phyloP scores from a whole-genome alignment of 2,113 vertebrate species.

The Beaufortia kweichowensis region DNA sequence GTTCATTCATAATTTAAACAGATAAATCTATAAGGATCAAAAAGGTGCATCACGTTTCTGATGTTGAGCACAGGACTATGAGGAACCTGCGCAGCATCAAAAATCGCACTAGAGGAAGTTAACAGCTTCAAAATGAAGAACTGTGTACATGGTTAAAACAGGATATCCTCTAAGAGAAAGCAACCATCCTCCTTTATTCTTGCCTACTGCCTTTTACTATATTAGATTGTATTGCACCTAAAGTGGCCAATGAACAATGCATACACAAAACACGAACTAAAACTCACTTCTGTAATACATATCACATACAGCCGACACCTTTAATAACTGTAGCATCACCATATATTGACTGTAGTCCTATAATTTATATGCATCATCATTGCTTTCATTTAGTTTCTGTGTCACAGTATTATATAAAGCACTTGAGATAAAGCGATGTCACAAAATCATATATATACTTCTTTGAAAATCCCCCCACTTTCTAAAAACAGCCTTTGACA shows the following conservation, averaged over 20 bases:
- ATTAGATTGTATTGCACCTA: not conserved
- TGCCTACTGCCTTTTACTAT: not conserved
- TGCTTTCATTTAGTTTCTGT: not conserved
- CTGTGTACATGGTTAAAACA: slow-evolving; percentile 39
- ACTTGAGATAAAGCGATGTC: slow-evolving; percentile 1
- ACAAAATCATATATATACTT: not conserved
- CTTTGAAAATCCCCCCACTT: not conserved
- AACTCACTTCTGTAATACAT: not conserved
- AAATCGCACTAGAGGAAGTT: slow-evolving; percentile 53
- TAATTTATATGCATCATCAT: not conserved
- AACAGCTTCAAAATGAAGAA: slow-evolving; percentile 45
- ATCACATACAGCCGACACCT: not conserved
- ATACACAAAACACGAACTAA: not conserved
- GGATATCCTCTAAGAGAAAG: slow-evolving; percentile 46
- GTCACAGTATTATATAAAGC: not conserved
- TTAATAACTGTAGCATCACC: not conserved
- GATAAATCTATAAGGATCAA: too few species aligned
- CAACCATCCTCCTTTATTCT: not conserved
- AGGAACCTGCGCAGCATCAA: slow-evolving; percentile 43
- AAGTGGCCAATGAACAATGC: not conserved
- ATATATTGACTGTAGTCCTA: not conserved
- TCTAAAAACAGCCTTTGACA: not conserved
- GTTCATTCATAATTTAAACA: too few species aligned
- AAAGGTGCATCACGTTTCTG: too few species aligned
- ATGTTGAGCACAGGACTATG: not conserved